Conservation (phyloP, 2,797 vertebrate genomes). For the Sylvilagus floridanus region DNA sequence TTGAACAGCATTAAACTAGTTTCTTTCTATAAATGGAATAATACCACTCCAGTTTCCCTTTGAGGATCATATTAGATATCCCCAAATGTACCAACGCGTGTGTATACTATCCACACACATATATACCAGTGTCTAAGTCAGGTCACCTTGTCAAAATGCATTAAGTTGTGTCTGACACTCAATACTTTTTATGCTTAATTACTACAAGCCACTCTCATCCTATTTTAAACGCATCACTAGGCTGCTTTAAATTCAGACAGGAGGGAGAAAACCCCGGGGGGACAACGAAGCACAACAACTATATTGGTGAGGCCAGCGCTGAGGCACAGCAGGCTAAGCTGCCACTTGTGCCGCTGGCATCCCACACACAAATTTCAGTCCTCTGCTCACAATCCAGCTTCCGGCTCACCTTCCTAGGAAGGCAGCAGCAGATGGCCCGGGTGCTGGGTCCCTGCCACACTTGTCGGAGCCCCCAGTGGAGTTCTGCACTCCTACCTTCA, state of each 20-base stretch:
- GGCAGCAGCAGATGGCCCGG: too few relatives aligned
- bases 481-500: too few relatives aligned
- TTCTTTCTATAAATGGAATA: constrained; percentile 28
- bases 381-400: too few relatives aligned
- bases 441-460: too few relatives aligned
- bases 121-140: neutral
- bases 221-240: constrained; percentile 30
- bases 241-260: constrained; percentile 39
- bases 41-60: neutral
- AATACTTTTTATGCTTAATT: neutral
- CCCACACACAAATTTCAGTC: too few relatives aligned
- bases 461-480: too few relatives aligned
- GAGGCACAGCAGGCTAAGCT: too few relatives aligned
- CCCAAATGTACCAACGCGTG: neutral
- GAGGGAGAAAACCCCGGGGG: neutral
- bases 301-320: too few relatives aligned
- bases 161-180: neutral
- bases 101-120: neutral
- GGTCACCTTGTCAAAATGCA: constrained; percentile 31
- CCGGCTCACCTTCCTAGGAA: too few relatives aligned
- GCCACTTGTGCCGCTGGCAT: too few relatives aligned
- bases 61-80: neutral
- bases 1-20: neutral
- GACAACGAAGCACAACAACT: neutral
- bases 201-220: constrained; percentile 17